Percentiles rank a stretch among this genome's conserved stretches.
phyloP scores from a whole-genome alignment of 1,140 invertebrate species.

The Diprion similis region DNA sequence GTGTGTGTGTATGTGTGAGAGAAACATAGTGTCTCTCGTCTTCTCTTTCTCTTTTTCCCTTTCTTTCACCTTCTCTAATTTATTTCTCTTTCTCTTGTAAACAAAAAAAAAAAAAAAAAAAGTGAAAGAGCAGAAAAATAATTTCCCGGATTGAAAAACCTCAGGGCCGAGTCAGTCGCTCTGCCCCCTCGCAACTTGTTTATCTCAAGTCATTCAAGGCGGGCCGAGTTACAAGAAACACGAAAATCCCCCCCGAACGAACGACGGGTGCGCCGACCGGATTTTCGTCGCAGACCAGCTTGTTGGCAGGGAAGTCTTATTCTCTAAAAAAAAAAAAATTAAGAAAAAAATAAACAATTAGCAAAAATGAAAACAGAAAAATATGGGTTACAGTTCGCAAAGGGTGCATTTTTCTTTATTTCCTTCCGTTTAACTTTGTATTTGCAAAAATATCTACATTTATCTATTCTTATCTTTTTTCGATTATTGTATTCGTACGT shows the following conservation, averaged over 20 bases:
- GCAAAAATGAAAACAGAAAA: neutral
- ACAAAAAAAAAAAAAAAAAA: slow-evolving; percentile 14
- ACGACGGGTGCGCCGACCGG: slow-evolving; percentile 41
- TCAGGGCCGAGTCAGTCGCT: too few species aligned
- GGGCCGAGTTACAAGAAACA: slow-evolving; percentile 34
- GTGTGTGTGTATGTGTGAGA: too few species aligned
- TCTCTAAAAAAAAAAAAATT: slow-evolving; percentile 47
- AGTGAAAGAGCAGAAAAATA: slow-evolving; percentile 25
- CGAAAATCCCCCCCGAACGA: slow-evolving; percentile 47
- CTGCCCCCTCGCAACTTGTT: too few species aligned
- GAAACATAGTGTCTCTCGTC: too few species aligned
- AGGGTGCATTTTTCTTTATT: slow-evolving; percentile 45
- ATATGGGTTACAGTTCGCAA: slow-evolving; percentile 58
- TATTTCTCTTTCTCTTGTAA: neutral
- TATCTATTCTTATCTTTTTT: too few species aligned
- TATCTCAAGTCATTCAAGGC: slow-evolving; percentile 46
- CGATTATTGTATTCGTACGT: too few species aligned
- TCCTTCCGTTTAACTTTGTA: neutral
- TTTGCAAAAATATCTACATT: too few species aligned
- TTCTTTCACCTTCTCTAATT: neutral
- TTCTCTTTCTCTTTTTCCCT: too few species aligned
- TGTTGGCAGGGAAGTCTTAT: slow-evolving; percentile 64
- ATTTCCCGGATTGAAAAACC: too few species aligned
- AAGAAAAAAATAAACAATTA: neutral
- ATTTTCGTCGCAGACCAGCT: slow-evolving; percentile 59